These are phyloP conservation scores for Typhlichthys subterraneus DNA, from an alignment of 2,797 vertebrate species.

Conservation along the genomic window DNA sequence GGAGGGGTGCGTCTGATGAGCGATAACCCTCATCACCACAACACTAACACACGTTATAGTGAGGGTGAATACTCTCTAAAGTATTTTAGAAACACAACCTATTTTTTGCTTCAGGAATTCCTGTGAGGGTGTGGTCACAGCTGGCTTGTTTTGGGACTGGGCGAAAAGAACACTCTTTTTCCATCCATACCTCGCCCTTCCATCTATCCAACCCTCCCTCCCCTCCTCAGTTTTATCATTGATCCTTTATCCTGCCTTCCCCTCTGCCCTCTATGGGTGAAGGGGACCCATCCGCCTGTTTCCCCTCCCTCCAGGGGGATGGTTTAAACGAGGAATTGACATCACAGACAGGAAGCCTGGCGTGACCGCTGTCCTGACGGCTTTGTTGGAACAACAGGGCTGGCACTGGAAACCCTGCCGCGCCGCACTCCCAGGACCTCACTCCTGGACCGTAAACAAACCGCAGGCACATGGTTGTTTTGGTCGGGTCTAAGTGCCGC, in stretches of 20 bases:
- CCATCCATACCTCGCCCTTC: conserved; percentile 18
- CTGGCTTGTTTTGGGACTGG: conserved; percentile 53
- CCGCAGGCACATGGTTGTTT: too few species aligned
- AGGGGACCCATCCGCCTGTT: conserved; percentile 39
- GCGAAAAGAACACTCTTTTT: conserved; percentile 68
- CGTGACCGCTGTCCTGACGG: conserved; percentile 43
- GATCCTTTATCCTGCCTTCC: conserved; percentile 28
- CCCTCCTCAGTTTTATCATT: background rate
- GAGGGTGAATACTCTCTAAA: conserved; percentile 24
- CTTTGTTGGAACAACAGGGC: conserved; percentile 43
- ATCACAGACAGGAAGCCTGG: conserved; percentile 50
- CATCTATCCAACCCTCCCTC: background rate
- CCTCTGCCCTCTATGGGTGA: conserved; percentile 31
- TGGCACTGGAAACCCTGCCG: conserved; percentile 7
- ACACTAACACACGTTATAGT: conserved; percentile 14
- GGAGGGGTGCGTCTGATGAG: too few species aligned
- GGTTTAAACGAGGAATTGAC: conserved; percentile 39
- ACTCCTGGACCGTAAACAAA: too few species aligned
- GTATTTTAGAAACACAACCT: conserved; percentile 45
- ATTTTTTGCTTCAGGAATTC: conserved; percentile 64
- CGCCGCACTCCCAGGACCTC: too few species aligned
- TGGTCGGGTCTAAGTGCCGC: too few species aligned
- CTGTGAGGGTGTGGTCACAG: conserved; percentile 70
- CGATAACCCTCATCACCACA: background rate
- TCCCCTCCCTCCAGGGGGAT: conserved; percentile 45